These are phyloP conservation scores for Macquaria ambigua DNA, from an alignment of 2,113 vertebrate species.

Conservation along the genomic window DNA sequence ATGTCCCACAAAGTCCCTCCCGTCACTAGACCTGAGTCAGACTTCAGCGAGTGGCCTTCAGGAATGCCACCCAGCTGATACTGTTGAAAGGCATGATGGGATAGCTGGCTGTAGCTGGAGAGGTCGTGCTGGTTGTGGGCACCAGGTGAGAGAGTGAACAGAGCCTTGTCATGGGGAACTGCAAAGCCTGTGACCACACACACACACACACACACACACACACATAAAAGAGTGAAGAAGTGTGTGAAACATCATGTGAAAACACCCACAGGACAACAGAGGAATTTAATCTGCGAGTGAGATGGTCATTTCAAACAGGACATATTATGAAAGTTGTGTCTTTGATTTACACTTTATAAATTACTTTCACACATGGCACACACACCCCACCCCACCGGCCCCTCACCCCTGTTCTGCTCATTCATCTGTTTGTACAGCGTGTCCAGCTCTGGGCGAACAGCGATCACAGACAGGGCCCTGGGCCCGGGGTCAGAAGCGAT, in stretches of 20 bases:
- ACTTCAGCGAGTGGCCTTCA: slow-evolving; percentile 63
- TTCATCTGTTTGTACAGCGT: slow-evolving; percentile 78
- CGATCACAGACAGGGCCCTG: slow-evolving; percentile 76
- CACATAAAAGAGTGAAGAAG: background rate
- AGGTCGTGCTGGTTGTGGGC: slow-evolving; percentile 71
- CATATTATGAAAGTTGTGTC: background rate
- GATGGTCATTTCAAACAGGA: background rate
- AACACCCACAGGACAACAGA: background rate
- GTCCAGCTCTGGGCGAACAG: slow-evolving; percentile 76
- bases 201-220: slow-evolving; percentile 37
- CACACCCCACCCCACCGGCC: slow-evolving; percentile 16
- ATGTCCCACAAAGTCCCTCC: slow-evolving; percentile 78
- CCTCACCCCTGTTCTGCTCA: slow-evolving; percentile 78
- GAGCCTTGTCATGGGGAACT: slow-evolving; percentile 73
- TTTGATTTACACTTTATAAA: background rate
- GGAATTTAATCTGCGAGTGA: background rate
- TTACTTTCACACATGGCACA: slow-evolving; percentile 5
- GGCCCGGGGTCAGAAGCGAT: slow-evolving; percentile 70
- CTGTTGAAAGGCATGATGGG: slow-evolving; percentile 79
- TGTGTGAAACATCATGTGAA: background rate
- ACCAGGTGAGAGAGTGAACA: slow-evolving; percentile 71
- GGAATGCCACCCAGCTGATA: slow-evolving; percentile 68
- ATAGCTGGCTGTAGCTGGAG: slow-evolving; percentile 71
- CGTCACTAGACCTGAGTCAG: slow-evolving; percentile 65
- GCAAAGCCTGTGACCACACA: slow-evolving; percentile 74